A percentile compares a stretch with the other conserved stretches of the same genome.
These are phyloP conservation scores for Gallinago media DNA, from an alignment of 2,113 vertebrate genomes.

Conservation along the genomic window DNA sequence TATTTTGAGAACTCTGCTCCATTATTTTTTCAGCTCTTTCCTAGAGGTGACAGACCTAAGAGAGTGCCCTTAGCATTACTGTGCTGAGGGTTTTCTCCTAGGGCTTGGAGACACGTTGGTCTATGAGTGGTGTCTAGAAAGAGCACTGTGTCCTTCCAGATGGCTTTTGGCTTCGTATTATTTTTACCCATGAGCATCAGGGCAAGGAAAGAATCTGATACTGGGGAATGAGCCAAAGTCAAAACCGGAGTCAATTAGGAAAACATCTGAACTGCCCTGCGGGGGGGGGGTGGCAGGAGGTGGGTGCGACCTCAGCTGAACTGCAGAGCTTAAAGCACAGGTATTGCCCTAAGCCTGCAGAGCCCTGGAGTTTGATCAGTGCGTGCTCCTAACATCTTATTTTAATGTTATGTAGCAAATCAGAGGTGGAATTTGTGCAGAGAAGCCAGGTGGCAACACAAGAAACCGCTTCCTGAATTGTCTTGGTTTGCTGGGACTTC, in stretches of 20 bases:
- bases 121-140: neutral
- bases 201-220: neutral
- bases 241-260: neutral
- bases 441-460: neutral
- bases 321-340: neutral
- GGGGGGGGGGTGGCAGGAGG: too few relatives aligned
- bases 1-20: neutral
- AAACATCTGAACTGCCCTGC: neutral
- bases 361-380: neutral
- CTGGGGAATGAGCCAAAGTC: neutral
- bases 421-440: neutral
- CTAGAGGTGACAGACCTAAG: neutral
- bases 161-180: neutral
- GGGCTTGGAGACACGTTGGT: neutral
- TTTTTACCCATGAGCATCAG: neutral
- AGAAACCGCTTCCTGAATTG: accelerated
- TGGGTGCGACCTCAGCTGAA: neutral
- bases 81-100: neutral
- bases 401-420: neutral
- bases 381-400: neutral
- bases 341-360: neutral
- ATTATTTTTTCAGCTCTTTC: neutral
- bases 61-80: neutral
- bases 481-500: neutral
- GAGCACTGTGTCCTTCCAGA: neutral